Conservation (phyloP, 2,113 vertebrate genomes). For the Plecturocebus donacophilus region DNA sequence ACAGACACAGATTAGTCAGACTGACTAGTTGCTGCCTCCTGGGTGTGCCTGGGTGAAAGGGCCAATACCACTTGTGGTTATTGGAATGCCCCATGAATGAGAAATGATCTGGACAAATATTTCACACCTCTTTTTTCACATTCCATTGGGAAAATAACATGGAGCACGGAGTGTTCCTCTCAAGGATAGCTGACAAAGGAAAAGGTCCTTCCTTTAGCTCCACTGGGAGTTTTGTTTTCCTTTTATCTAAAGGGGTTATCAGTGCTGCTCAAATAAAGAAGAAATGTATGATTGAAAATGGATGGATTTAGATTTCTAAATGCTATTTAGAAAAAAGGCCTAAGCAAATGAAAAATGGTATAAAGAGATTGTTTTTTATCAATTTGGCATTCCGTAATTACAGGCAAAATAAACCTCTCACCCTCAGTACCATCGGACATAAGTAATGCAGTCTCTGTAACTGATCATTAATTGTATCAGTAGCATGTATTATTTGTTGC, state of each 20-base stretch:
- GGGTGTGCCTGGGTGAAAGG: neutral
- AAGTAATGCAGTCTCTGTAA: rapidly evolving
- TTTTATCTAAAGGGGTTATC: neutral
- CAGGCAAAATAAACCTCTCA: neutral
- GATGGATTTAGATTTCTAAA: too few species aligned
- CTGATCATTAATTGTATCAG: too few species aligned
- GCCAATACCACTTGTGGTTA: neutral
- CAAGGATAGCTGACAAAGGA: neutral
- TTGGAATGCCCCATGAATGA: neutral
- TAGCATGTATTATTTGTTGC: rapidly evolving
- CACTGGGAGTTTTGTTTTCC: neutral
- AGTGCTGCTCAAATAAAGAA: neutral
- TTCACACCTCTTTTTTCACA: neutral
- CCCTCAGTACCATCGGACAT: rapidly evolving
- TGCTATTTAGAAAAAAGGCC: rapidly evolving
- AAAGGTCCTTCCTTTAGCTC: neutral
- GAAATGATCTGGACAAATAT: neutral
- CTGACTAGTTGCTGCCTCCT: rapidly evolving
- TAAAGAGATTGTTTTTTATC: neutral
- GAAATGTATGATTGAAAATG: neutral
- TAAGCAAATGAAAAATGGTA: neutral
- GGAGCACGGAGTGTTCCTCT: too few species aligned
- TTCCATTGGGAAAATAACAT: neutral
- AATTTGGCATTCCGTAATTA: rapidly evolving
- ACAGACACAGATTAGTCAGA: neutral